A percentile compares a stretch with the other conserved stretches of the same genome.
Conservation (phyloP, 2,113 vertebrate genomes). For the Hippocampus barbouri region DNA sequence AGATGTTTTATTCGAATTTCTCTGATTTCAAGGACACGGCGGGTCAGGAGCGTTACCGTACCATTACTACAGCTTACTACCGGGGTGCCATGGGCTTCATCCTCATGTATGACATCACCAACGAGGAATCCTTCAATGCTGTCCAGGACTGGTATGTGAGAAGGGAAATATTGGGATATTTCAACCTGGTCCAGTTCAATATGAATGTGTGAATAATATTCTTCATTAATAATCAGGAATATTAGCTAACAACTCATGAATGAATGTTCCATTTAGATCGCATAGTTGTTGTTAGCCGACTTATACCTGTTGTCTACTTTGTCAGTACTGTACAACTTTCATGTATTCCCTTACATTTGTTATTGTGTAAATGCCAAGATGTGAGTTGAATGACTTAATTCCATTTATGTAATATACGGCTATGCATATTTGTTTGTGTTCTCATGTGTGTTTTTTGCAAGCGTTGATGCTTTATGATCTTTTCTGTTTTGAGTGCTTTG, state of each 20-base stretch:
- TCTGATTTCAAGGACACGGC: constrained; percentile 83
- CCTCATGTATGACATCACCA: constrained; percentile 79
- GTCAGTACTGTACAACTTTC: too few relatives aligned
- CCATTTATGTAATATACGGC: too few relatives aligned
- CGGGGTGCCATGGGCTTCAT: constrained; percentile 92
- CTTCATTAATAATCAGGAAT: background rate
- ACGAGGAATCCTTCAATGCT: constrained; percentile 74
- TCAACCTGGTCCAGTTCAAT: background rate
- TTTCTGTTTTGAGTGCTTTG: too few relatives aligned
- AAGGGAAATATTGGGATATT: background rate
- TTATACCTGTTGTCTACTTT: too few relatives aligned
- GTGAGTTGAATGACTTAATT: too few relatives aligned
- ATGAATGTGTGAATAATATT: background rate
- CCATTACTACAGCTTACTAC: constrained; percentile 98
- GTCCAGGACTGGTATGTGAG: constrained; percentile 89
- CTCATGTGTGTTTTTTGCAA: too few relatives aligned
- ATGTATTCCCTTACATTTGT: too few relatives aligned
- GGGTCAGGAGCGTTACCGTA: constrained; percentile 93
- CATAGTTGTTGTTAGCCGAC: too few relatives aligned
- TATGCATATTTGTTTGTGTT: too few relatives aligned
- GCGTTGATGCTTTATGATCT: too few relatives aligned
- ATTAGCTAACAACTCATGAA: background rate
- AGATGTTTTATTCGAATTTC: background rate
- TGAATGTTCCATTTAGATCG: too few relatives aligned
- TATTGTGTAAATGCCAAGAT: too few relatives aligned